These are phyloP conservation scores for Chymomyza costata DNA, from an alignment of 1,140 invertebrate species.

Conservation along the genomic window DNA sequence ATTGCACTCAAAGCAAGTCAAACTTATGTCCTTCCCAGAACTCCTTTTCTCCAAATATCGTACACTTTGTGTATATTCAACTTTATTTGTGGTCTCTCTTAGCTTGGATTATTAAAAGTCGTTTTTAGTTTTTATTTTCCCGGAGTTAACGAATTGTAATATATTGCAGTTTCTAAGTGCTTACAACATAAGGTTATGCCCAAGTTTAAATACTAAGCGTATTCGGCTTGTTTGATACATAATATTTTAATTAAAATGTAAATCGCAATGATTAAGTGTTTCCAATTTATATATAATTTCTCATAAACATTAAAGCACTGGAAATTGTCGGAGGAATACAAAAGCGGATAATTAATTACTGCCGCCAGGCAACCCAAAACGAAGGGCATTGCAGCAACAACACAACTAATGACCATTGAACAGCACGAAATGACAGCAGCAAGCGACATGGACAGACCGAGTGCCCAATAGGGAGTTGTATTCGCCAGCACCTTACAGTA, in stretches of 20 bases:
- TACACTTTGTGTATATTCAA: too few relatives aligned
- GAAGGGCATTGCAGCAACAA: constrained; percentile 25
- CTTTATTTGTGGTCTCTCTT: background rate
- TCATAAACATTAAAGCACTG: constrained; percentile 68
- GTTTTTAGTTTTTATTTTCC: constrained; percentile 14
- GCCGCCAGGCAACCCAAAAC: constrained; percentile 47
- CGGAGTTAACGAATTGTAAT: too few relatives aligned
- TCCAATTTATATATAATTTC: constrained; percentile 70
- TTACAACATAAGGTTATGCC: too few relatives aligned
- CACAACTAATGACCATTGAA: constrained; percentile 2
- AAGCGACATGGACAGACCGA: constrained; percentile 1
- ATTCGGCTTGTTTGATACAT: constrained; percentile 49
- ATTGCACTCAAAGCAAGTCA: constrained; percentile 41
- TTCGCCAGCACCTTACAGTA: background rate
- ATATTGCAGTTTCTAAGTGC: too few relatives aligned
- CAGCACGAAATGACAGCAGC: constrained; percentile 15
- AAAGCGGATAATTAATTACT: constrained; percentile 69
- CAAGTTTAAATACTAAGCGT: constrained; percentile 2
- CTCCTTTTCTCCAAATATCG: background rate
- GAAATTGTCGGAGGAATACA: constrained; percentile 68
- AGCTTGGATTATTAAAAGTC: background rate
- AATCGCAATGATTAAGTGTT: constrained; percentile 70
- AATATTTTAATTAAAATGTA: constrained; percentile 74
- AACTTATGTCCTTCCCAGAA: constrained; percentile 22
- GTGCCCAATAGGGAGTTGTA: constrained; percentile 40